Evolutionary conservation across 1,140 invertebrate species (phyloP).

Genomic region (Zaprionus nigranus): DNA sequence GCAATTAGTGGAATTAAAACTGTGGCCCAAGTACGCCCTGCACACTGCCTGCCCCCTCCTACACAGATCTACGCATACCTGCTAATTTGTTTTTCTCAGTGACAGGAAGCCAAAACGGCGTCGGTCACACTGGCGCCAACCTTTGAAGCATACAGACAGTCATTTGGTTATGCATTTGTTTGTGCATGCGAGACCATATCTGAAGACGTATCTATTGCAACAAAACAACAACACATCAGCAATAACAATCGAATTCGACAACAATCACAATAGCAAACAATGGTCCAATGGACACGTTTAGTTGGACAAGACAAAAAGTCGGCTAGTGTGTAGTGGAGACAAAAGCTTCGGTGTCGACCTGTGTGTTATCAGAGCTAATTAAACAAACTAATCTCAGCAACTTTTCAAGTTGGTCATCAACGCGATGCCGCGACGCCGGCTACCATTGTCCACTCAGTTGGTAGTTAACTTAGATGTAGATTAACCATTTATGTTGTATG

Average conservation of each 20-base stretch:
- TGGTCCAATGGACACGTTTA: slow-evolving; percentile 16
- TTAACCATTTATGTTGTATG: slow-evolving; percentile 71
- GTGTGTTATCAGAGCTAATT: slow-evolving; percentile 65
- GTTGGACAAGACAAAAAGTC: slow-evolving; percentile 7
- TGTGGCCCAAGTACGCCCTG: not conserved
- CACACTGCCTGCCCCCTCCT: too few relatives aligned
- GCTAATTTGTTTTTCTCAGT: slow-evolving; percentile 68
- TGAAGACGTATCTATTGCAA: slow-evolving; percentile 13
- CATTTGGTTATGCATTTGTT: slow-evolving; percentile 9
- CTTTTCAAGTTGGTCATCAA: slow-evolving; percentile 43
- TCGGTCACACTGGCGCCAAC: slow-evolving; percentile 66
- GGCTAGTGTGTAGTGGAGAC: not conserved
- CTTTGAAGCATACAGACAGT: slow-evolving; percentile 40
- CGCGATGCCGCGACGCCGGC: slow-evolving; percentile 21
- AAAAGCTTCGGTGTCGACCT: slow-evolving; percentile 19
- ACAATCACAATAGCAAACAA: slow-evolving; percentile 14
- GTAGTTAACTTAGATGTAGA: slow-evolving; percentile 70
- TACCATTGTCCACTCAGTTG: slow-evolving; percentile 31
- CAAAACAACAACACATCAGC: slow-evolving; percentile 20
- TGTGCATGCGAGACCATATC: slow-evolving; percentile 9
- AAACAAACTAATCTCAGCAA: slow-evolving; percentile 64
- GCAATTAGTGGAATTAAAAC: slow-evolving; percentile 13
- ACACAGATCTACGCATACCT: not conserved
- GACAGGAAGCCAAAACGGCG: slow-evolving; percentile 54
- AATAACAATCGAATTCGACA: slow-evolving; percentile 19